Evolutionary conservation across 1,140 invertebrate species (phyloP), one percentile per base, ranked within the genome.

Genomic region (Penaeus vannamei): DNA sequence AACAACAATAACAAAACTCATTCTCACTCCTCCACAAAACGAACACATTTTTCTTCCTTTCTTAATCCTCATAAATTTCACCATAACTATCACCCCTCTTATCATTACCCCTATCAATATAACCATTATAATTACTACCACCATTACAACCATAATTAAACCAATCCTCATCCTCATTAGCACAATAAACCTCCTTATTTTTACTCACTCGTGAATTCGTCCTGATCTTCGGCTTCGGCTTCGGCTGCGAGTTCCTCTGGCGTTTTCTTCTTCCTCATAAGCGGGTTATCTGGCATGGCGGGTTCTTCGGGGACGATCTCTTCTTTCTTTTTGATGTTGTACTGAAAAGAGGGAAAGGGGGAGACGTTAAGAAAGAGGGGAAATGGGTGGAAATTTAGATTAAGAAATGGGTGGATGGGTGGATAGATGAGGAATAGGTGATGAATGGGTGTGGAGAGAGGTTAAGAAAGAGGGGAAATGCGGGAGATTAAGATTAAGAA

Each of bases 241-340:
- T 99, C 98, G 32, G 97, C 96, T 64, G 98, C 98, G 90, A 99
- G 93, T 93, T 99, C 98, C 93, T 98, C 98, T 0, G 98, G 98
- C 62, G 98, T 99, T 94, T 99, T 99, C 94, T 98, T 99, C 95
- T 98, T 98, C 92, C 98, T 96, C 98, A 97, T 98, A 92, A 97
- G 94, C 81, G 95, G 97, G 93, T 98, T 98, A 66, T 93, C 93
- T 8, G 93, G 92, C 77, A 92, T 91, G 36, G 92, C 91, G 87
- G 96, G 96, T 64, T 92, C 93, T 89, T 93, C 93, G 29, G 92
- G 91, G 91, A 97, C 96, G 93, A 98, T 97, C 93, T 98, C 97
- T 93, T 98, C 98, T 92, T 97, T 97, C 94, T 99, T 99, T 94
- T 98, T 98, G 94, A 99, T 98, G 93, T 98, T 98, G 94, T 99